Evolutionary conservation across 1,140 invertebrate species (phyloP).

Genomic region (Nephotettix cincticeps): DNA sequence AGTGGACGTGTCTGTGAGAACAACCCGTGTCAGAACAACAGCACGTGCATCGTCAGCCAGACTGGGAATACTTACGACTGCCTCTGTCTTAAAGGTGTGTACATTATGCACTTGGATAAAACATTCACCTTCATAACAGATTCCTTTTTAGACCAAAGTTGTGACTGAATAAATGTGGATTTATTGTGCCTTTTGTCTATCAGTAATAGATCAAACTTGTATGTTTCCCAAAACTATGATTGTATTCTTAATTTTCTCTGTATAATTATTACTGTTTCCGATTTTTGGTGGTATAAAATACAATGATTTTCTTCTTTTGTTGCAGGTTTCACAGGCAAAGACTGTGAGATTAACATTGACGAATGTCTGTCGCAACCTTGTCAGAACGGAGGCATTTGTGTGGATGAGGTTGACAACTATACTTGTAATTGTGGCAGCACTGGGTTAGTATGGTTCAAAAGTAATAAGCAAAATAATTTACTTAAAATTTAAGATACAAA

Average conservation of each 20-base stretch:
- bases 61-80: conserved; percentile 52
- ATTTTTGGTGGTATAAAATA: background rate
- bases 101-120: too few species aligned
- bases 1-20: conserved; percentile 68
- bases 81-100: conserved; percentile 55
- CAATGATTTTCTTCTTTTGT: conserved; percentile 13
- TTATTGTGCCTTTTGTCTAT: too few species aligned
- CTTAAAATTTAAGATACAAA: too few species aligned
- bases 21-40: conserved; percentile 73
- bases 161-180: too few species aligned
- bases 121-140: too few species aligned
- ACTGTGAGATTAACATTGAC: conserved; percentile 68
- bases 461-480: too few species aligned
- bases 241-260: too few species aligned
- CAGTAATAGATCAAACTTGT: too few species aligned
- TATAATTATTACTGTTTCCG: background rate
- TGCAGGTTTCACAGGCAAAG: conserved; percentile 59
- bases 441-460: conserved; percentile 47
- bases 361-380: conserved; percentile 76
- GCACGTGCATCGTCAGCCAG: conserved; percentile 39
- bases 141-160: too few species aligned
- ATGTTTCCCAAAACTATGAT: too few species aligned
- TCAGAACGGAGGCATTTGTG: conserved; percentile 78
- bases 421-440: conserved; percentile 72
- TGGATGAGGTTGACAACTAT: conserved; percentile 74